Percentiles rank a stretch among this genome's conserved stretches.
Conservation (phyloP, 1,140 invertebrate species). For the Gonioctena quinquepunctata region DNA sequence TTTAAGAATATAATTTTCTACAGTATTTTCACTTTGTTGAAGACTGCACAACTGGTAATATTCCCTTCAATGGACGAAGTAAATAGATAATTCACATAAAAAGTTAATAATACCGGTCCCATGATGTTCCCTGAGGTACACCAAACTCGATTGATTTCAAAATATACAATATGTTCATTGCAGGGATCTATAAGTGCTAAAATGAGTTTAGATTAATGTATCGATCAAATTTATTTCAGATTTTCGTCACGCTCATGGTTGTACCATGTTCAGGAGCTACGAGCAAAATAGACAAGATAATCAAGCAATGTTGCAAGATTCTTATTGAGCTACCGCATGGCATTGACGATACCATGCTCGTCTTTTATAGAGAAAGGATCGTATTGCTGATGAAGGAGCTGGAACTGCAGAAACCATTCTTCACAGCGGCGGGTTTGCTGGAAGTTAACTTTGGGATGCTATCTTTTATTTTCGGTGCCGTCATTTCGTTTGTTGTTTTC, state of each 20-base stretch:
- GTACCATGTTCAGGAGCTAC: slow-evolving; percentile 1
- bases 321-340: slow-evolving; percentile 20
- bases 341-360: neutral
- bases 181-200: too few relatives aligned
- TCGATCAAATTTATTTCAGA: slow-evolving; percentile 14
- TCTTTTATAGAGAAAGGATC: slow-evolving; percentile 9
- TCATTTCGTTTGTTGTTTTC: neutral
- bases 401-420: slow-evolving; percentile 21
- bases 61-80: too few relatives aligned
- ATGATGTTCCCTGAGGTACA: too few relatives aligned
- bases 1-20: too few relatives aligned
- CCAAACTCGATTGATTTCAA: too few relatives aligned
- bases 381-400: slow-evolving; percentile 10
- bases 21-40: too few relatives aligned
- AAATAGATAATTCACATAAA: too few relatives aligned
- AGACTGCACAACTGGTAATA: too few relatives aligned
- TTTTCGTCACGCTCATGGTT: slow-evolving; percentile 10
- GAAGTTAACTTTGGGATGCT: slow-evolving; percentile 23
- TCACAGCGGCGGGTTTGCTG: slow-evolving; percentile 22
- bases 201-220: too few relatives aligned
- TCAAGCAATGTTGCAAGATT: slow-evolving; percentile 8
- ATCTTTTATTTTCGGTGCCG: slow-evolving; percentile 16
- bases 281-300: slow-evolving; percentile 12
- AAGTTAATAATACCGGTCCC: too few relatives aligned
- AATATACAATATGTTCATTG: too few relatives aligned